Base-by-base conservation (phyloP, 2,797 vertebrate genomes). In the Gephyroberyx darwinii region DNA sequence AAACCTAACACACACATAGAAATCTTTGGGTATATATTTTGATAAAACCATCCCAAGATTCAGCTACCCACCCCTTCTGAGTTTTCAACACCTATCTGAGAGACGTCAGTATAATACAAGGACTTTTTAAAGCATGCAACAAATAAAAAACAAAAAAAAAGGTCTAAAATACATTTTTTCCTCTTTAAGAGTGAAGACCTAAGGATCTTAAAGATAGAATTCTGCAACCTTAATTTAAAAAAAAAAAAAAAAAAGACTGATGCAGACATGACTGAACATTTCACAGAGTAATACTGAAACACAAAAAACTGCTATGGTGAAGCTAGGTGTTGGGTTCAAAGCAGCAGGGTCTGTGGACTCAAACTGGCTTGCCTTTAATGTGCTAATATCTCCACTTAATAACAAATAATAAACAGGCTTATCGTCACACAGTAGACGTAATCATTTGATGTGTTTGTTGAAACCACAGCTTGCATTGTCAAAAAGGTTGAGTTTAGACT, bases 101-200 rank as follows among this genome's bases (percentile, higher is more conserved):
- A 88, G 89, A 90, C 82, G 77, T 84, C 79, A 75, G 78, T 88
- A 87, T 88, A 90, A 88, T 71, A 90, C 81, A 85, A 85, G 85
- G 82, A 86, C 84, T 86, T 71, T 71, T 93, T 92, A 86, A 93
- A 90, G 92, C 93, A 93, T 93, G 92, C 93, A 89, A 86, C 72
- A 88, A 91, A 83, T 84, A 74, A 78, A 88, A 89, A 87, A 85
- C n/a, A 87, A 87, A 89, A 79, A 73, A 41, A 80, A 83, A 77
- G 56, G 60, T 86, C 91, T 84, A 90, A 91, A 91, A 91, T 82
- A 91, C 50, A 82, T 73, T 88, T 90, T 90, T 93, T 93, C 92
- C 95, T 96, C 94, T 96, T 95, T 88, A 90, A 96, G 95, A 96
- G 94, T 94, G 86, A 91, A 95, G 93, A 95, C 93, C 93, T 95